Conservation (phyloP, 1,140 invertebrate genomes). For the Hyles vespertilio region DNA sequence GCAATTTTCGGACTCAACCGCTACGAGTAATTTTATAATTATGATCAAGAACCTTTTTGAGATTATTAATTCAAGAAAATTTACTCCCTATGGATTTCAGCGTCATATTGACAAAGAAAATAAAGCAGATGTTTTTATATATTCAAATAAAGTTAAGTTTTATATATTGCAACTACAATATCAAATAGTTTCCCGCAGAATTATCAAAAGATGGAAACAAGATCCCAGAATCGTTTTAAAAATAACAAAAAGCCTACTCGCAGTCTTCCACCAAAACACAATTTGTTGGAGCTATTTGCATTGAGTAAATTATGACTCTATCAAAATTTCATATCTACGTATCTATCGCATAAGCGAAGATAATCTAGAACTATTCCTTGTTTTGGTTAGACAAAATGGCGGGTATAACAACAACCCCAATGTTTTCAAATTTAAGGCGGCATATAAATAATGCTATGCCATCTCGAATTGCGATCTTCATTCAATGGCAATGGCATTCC, state of each 20-base stretch:
- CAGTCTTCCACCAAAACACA: conserved; percentile 19
- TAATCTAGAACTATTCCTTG: conserved; percentile 29
- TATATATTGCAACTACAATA: conserved; percentile 18
- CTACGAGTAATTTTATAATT: conserved; percentile 19
- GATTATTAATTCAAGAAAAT: conserved; percentile 19
- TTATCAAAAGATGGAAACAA: conserved; percentile 5
- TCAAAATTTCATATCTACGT: conserved; percentile 20
- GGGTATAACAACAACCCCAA: conserved; percentile 19
- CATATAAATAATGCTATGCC: conserved; percentile 13
- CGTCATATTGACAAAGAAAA: conserved; percentile 13
- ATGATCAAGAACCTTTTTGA: conserved; percentile 25
- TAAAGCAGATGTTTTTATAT: conserved; percentile 12
- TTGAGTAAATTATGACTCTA: conserved; percentile 18
- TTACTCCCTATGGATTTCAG: conserved; percentile 15
- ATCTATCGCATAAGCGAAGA: conserved; percentile 18
- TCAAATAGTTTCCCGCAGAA: conserved; percentile 6
- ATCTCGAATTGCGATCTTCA: conserved; percentile 9
- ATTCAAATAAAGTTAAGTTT: conserved; percentile 13
- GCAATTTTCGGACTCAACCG: conserved; percentile 8
- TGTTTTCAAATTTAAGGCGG: conserved; percentile 8
- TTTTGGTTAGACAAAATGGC: conserved; percentile 9
- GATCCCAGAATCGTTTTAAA: conserved; percentile 13
- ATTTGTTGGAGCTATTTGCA: conserved; percentile 20
- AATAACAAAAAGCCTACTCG: conserved; percentile 13
- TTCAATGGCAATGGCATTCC: conserved; percentile 13